Conservation (phyloP, 2,113 vertebrate genomes). For the Potamarius usumacintae region DNA sequence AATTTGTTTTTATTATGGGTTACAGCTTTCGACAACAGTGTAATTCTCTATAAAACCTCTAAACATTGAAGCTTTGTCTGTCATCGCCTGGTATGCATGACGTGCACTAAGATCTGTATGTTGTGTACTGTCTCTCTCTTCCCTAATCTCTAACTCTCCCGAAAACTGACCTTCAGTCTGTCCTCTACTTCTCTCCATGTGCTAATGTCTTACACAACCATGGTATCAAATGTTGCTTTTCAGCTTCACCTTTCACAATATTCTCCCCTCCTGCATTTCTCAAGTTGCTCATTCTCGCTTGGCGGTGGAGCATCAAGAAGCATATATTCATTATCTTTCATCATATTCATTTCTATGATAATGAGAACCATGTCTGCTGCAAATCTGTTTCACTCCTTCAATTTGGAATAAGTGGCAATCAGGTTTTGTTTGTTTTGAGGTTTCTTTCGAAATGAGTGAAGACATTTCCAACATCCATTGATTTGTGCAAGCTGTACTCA, state of each 20-base stretch:
- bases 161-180: slow-evolving; percentile 68
- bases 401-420: slow-evolving; percentile 75
- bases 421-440: slow-evolving; percentile 68
- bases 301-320: slow-evolving; percentile 67
- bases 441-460: slow-evolving; percentile 69
- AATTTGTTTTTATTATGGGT: background rate
- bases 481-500: slow-evolving; percentile 52
- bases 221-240: slow-evolving; percentile 37
- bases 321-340: slow-evolving; percentile 79
- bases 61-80: background rate
- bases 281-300: slow-evolving; percentile 63
- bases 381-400: slow-evolving; percentile 70
- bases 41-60: background rate
- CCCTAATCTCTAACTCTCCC: slow-evolving; percentile 36
- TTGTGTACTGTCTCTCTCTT: background rate
- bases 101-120: background rate
- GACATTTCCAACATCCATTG: slow-evolving; percentile 60
- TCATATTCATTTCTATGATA: slow-evolving; percentile 83
- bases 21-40: background rate
- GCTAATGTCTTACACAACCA: slow-evolving; percentile 62
- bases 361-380: slow-evolving; percentile 70
- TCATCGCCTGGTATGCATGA: background rate
- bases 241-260: slow-evolving; percentile 6
- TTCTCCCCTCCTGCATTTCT: slow-evolving; percentile 28
- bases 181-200: slow-evolving; percentile 63